Conservation (phyloP, 2,113 vertebrate genomes). For the Fulmarus glacialis region DNA sequence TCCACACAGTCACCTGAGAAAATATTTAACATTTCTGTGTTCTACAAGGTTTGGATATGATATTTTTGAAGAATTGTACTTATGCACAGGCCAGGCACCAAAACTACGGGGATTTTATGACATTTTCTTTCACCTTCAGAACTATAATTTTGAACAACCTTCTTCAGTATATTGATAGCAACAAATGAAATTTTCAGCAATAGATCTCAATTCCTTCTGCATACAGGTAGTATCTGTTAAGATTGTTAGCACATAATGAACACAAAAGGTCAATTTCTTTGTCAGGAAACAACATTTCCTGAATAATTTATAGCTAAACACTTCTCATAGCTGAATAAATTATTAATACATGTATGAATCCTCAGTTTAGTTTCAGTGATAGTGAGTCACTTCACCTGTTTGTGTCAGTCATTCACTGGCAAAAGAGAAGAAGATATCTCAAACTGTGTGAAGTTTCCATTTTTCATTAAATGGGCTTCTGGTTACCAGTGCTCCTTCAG, state of each 20-base stretch:
- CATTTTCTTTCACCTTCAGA: not conserved
- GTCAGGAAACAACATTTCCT: not conserved
- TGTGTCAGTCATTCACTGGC: not conserved
- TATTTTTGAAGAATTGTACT: not conserved
- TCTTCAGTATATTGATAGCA: not conserved
- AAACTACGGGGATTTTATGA: not conserved
- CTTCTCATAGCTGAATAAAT: not conserved
- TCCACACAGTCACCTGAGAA: not conserved
- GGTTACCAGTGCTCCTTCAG: not conserved
- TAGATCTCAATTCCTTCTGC: not conserved
- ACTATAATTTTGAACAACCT: not conserved
- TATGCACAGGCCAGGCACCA: not conserved
- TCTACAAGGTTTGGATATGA: not conserved
- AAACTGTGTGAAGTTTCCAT: not conserved
- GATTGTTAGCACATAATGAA: not conserved
- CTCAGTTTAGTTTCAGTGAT: not conserved
- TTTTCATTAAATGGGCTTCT: not conserved
- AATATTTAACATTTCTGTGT: not conserved
- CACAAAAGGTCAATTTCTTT: not conserved
- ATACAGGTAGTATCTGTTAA: not conserved
- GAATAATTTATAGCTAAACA: not conserved
- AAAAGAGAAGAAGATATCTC: not conserved
- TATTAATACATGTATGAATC: not conserved
- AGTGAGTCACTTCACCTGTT: constrained; percentile 29
- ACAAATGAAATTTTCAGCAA: not conserved